Percentiles rank a stretch among this genome's conserved stretches.
phyloP scores from a whole-genome alignment of 53 echinoderm and acorn worm genomes.

The Mesocentrotus franciscanus region DNA sequence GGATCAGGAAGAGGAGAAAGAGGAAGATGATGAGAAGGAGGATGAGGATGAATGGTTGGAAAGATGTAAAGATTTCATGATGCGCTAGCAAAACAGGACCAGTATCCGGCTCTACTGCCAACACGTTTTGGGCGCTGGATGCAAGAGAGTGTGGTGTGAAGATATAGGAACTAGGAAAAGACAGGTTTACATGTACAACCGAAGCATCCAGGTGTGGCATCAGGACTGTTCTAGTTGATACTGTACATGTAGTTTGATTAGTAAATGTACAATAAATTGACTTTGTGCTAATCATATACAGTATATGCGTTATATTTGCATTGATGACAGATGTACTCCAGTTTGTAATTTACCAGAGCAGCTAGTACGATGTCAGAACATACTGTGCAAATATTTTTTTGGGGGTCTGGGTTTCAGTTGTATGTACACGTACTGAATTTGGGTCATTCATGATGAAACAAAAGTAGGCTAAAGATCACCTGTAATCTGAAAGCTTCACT shows the following conservation, averaged over 20 bases:
- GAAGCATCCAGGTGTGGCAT: background rate
- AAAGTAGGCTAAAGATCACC: background rate
- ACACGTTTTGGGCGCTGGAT: background rate
- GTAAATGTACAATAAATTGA: background rate
- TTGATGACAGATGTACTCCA: background rate
- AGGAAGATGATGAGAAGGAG: background rate
- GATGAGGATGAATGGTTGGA: background rate
- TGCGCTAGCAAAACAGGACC: background rate
- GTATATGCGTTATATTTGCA: background rate
- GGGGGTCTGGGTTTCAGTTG: background rate
- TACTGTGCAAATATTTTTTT: background rate
- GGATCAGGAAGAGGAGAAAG: background rate
- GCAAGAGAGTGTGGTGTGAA: background rate
- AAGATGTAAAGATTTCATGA: slow-evolving; percentile 5
- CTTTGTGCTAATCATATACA: background rate
- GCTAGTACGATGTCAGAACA: background rate
- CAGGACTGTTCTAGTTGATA: background rate
- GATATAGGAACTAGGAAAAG: background rate
- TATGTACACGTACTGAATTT: background rate
- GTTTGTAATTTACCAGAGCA: background rate
- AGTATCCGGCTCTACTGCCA: background rate
- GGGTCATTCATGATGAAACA: slow-evolving; percentile 22
- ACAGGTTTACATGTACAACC: too few species aligned
- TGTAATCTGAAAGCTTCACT: background rate
- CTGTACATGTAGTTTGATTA: too few species aligned